Conservation (phyloP, 2,113 vertebrate species). For the Ciconia stormi region DNA sequence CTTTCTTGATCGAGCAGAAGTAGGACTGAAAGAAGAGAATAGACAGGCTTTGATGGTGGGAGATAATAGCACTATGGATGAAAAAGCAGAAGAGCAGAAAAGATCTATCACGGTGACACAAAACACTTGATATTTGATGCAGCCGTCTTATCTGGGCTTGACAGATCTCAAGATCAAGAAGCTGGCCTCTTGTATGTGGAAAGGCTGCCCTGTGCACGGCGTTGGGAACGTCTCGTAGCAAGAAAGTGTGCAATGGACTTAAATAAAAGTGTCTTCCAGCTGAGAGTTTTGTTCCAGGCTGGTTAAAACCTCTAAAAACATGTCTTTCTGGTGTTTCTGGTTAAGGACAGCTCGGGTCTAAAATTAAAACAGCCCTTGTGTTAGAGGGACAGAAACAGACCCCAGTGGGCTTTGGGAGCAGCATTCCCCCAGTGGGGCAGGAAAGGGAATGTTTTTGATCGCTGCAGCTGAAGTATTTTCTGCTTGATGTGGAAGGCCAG, state of each 20-base stretch:
- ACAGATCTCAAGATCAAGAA: not conserved
- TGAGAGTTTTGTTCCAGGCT: not conserved
- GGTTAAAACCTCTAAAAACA: not conserved
- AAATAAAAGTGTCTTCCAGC: not conserved
- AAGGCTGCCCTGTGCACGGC: accelerated
- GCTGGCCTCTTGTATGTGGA: not conserved
- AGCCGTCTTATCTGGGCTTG: not conserved
- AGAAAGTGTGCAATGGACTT: not conserved
- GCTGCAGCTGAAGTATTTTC: slow-evolving; percentile 27
- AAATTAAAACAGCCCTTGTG: slow-evolving; percentile 2
- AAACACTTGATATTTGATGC: not conserved
- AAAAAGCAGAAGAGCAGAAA: not conserved
- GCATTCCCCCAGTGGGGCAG: not conserved
- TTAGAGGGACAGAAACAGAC: slow-evolving; percentile 1
- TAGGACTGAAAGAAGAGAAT: not conserved
- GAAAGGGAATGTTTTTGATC: slow-evolving; percentile 31
- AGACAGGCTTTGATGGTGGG: not conserved
- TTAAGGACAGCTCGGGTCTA: not conserved
- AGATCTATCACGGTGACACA: not conserved
- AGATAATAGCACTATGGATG: not conserved
- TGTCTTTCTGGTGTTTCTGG: not conserved
- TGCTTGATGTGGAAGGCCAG: slow-evolving; percentile 40
- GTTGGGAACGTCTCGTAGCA: not conserved
- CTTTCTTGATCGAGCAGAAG: not conserved
- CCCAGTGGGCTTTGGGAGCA: not conserved